Evolutionary conservation across 2,888 invertebrate genomes (phyloP), one percentile per base, ranked within the genome.

Genomic region (Conus canariensis): DNA sequence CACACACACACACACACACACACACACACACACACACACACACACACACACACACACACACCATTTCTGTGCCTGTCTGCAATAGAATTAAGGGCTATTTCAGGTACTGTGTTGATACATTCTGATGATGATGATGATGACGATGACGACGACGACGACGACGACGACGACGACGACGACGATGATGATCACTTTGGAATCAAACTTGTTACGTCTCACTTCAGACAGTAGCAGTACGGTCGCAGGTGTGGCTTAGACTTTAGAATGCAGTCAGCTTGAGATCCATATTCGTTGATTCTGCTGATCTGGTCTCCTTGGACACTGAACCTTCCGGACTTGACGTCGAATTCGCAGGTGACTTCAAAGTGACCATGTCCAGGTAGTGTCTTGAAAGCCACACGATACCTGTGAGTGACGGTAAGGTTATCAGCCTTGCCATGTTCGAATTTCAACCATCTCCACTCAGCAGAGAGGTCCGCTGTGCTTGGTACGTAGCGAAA

Each of bases 331-430:
- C 98, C 97, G 0, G 97, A 97, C 0, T 96, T 95, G 4, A 97
- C 95, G 90, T 97, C 96, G 94, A 98, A 97, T 0, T 97, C 97
- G 80, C 98, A 97, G 2, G 98, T 98, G 0, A 98, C 98, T 96
- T 99, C 99, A 95, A 98, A 99, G 0, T 98, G 96, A 0, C 98
- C 98, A 19, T 97, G 96, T 0, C 98, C 98, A 0, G 99, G 99
- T 3, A 97, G 96, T 0, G 98, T 97, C n/a, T 93, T 91, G 22
- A 98, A 97, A 96, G 98, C 98, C 19, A 99, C 95, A 95, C 98
- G 98, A 96, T 98, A 98, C 91, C 98, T 97, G 4, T 30, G 9
- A 60, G 58, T 22, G 58, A 22, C 8, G 8, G 12, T 8, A 14
- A 22, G 70, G 19, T 19, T 1, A 70, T 10, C 12, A 16, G 12